Evolutionary conservation across 2,888 invertebrate species (phyloP).

Genomic region (Pollenia angustigena): DNA sequence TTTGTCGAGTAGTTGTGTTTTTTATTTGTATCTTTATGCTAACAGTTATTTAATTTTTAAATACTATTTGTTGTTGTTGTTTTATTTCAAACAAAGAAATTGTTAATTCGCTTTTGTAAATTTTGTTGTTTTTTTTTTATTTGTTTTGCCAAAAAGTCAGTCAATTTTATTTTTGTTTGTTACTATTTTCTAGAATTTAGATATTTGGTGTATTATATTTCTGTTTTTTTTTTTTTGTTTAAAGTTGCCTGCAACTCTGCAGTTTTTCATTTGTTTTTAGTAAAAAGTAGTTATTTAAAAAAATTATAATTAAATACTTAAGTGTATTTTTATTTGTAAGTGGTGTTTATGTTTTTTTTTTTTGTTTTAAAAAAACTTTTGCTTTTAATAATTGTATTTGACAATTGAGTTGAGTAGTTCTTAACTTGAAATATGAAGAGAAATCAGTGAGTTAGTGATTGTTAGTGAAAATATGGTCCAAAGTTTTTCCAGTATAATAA

Average conservation of each 20-base stretch:
- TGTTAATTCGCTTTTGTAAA: constrained; percentile 37
- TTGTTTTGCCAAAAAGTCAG: constrained; percentile 55
- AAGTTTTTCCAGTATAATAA: constrained; percentile 64
- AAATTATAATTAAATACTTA: constrained; percentile 15
- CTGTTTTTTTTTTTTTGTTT: constrained; percentile 66
- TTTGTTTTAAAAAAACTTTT: not conserved
- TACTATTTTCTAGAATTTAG: constrained; percentile 48
- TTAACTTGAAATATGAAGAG: constrained; percentile 47
- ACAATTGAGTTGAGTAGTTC: constrained; percentile 75
- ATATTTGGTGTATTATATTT: constrained; percentile 73
- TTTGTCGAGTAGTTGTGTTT: not conserved
- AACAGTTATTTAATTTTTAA: constrained; percentile 47
- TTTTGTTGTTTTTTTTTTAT: constrained; percentile 44
- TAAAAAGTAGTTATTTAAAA: constrained; percentile 32
- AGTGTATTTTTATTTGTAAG: constrained; percentile 20
- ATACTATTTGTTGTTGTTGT: constrained; percentile 47
- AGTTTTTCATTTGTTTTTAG: constrained; percentile 72
- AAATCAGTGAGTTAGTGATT: constrained; percentile 40
- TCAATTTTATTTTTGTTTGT: constrained; percentile 54
- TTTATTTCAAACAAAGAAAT: constrained; percentile 48
- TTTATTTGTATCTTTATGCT: constrained; percentile 18
- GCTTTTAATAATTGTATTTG: constrained; percentile 42
- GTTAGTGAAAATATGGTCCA: constrained; percentile 71
- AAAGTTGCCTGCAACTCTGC: constrained; percentile 81
- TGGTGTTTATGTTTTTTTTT: constrained; percentile 20